These are phyloP conservation scores for Tamandua tetradactyla DNA, from an alignment of 2,797 vertebrate species.

Conservation along the genomic window DNA sequence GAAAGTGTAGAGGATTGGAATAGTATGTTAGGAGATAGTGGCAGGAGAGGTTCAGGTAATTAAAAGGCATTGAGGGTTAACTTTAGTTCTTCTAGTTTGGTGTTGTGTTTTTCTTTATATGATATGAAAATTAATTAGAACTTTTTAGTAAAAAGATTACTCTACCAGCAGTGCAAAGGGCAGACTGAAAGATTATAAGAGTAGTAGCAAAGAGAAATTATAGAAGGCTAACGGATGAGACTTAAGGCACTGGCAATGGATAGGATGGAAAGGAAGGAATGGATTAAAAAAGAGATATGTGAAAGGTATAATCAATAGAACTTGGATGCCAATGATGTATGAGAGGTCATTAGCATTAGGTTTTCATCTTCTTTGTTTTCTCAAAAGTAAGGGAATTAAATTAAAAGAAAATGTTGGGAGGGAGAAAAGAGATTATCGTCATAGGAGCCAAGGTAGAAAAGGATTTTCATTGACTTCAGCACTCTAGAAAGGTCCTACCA, in stretches of 20 bases:
- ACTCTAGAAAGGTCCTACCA: not conserved
- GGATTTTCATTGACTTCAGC: not conserved
- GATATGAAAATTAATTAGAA: not conserved
- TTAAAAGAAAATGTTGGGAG: not conserved
- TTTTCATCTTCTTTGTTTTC: not conserved
- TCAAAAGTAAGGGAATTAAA: not conserved
- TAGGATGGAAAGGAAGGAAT: not conserved
- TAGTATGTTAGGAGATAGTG: accelerated
- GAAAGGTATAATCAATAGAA: not conserved
- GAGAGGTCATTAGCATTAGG: not conserved
- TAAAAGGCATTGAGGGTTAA: not conserved
- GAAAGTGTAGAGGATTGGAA: not conserved
- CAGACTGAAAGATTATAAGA: not conserved
- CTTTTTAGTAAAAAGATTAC: not conserved
- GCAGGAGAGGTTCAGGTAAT: too few relatives aligned
- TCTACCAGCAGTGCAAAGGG: not conserved
- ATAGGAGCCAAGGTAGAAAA: not conserved
- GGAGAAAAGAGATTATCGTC: not conserved
- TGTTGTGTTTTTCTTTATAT: not conserved
- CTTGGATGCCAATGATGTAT: not conserved
- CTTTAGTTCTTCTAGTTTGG: not conserved
- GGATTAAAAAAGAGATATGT: not conserved
- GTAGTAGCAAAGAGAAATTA: not conserved
- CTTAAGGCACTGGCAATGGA: not conserved
- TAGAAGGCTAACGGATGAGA: not conserved